Base-by-base conservation (phyloP, 2,113 vertebrate species). In the Gila orcuttii region DNA sequence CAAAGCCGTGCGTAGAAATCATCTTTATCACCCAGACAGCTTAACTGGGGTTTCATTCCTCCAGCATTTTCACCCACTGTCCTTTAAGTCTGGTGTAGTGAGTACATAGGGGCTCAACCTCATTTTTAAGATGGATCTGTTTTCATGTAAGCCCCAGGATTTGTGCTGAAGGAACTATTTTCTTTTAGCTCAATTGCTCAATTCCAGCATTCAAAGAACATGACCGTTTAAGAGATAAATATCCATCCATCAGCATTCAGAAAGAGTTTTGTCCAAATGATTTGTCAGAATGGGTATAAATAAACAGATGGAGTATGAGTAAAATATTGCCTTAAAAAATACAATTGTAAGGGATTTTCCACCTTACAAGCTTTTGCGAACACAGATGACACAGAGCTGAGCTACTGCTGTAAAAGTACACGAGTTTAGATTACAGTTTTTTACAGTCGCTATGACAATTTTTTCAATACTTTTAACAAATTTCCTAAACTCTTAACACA, bases 21-120 rank as follows among this genome's bases (percentile, higher is more conserved):
- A 91, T 85, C 87, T 88, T 88, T 88, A 88, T 92, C 90, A 64
- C 79, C 82, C 78, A 66, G 89, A 68, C 86, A 88, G 89, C 89
- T 82, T 89, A 88, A 85, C 91, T 90, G 75, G 89, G 84, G 84
- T 85, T 88, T 90, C 89, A 88, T 89, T 91, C 89, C 86, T 87
- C 86, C 81, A 91, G 87, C 90, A 92, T 81, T 90, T 81, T 89
- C 82, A 88, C 77, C 79, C 62, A 85, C 87, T 91, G 89, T 87
- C 64, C 84, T 92, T 84, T 81, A 90, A 86, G 90, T 86, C 86
- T 82, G 60, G 78, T 83, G 69, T 84, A 81, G 73, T 79, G 66
- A 84, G 57, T 66, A 79, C 81, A 74, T 86, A 55, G 68, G 19
- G 66, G 64, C 45, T 89, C 17, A 55, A 80, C 75, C 21, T 79